Conservation (phyloP, 1,140 invertebrate species). For the Mactra quadrangularis region DNA sequence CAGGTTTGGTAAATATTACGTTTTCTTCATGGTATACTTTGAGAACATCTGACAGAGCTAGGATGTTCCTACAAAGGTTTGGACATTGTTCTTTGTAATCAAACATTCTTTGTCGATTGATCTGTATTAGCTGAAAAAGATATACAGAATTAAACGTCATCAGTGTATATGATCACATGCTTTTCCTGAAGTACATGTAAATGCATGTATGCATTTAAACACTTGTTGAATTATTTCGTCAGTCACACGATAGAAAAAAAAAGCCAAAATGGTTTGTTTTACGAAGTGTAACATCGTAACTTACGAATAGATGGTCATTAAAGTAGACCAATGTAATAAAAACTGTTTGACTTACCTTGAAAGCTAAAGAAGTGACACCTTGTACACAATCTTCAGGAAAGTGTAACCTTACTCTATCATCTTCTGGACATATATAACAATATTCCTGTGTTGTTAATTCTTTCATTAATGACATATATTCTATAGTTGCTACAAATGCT, state of each 20-base stretch:
- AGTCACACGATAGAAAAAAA: too few relatives aligned
- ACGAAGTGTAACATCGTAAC: too few relatives aligned
- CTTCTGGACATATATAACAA: constrained; percentile 65
- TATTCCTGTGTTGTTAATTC: constrained; percentile 62
- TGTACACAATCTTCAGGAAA: constrained; percentile 62
- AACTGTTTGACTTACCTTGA: constrained; percentile 69
- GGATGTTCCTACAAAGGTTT: constrained; percentile 60
- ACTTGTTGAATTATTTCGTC: background rate
- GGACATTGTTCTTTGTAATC: constrained; percentile 68
- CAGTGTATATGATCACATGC: too few relatives aligned
- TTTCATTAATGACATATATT: constrained; percentile 56
- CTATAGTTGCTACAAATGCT: constrained; percentile 63
- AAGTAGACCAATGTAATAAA: too few relatives aligned
- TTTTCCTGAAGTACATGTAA: too few relatives aligned
- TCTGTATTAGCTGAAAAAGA: constrained; percentile 61
- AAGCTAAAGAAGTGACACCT: constrained; percentile 22
- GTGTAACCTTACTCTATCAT: constrained; percentile 63
- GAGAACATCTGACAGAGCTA: constrained; percentile 63
- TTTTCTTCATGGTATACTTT: constrained; percentile 64
- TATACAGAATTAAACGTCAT: too few relatives aligned
- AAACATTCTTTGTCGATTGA: constrained; percentile 67
- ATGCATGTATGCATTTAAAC: background rate
- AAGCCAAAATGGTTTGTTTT: too few relatives aligned
- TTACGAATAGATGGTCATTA: too few relatives aligned
- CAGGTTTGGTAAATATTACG: constrained; percentile 49